Conservation (phyloP, 2,888 invertebrate genomes). For the Hipparchia sbordonii region DNA sequence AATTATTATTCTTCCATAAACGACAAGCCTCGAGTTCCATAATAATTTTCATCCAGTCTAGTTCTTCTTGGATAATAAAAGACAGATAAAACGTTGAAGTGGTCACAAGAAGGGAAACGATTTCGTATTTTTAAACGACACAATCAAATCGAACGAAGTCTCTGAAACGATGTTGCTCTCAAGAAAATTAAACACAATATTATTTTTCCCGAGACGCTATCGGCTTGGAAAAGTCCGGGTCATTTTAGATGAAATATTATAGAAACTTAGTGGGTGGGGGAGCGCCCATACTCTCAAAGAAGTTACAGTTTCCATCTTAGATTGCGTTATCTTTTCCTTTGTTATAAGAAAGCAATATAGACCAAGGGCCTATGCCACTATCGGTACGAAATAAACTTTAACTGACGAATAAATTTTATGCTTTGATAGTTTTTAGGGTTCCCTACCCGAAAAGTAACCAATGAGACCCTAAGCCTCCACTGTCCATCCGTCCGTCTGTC, state of each 20-base stretch:
- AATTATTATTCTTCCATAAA: too few relatives aligned
- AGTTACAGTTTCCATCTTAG: conserved; percentile 2
- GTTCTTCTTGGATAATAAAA: conserved; percentile 5
- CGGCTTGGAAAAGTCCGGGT: conserved; percentile 1
- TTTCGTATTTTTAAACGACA: conserved; percentile 24
- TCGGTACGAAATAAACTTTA: too few relatives aligned
- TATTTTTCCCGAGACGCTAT: conserved; percentile 21
- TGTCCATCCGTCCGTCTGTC: too few relatives aligned
- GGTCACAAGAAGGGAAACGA: conserved; percentile 13
- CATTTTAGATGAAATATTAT: conserved; percentile 17
- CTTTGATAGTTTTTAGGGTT: too few relatives aligned
- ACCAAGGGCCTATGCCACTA: too few relatives aligned
- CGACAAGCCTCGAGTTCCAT: too few relatives aligned
- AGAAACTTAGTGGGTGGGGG: conserved; percentile 3
- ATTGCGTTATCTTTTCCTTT: neutral
- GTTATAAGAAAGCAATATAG: neutral
- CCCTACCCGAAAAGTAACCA: too few relatives aligned
- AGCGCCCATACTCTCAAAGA: neutral
- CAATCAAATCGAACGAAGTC: conserved; percentile 25
- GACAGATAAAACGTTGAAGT: conserved; percentile 15
- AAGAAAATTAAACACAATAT: conserved; percentile 30
- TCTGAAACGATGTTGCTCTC: conserved; percentile 23
- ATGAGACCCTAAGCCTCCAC: too few relatives aligned
- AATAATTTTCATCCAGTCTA: conserved; percentile 5
- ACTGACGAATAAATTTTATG: too few relatives aligned